Percentiles rank a stretch among this genome's conserved stretches.
phyloP scores from a whole-genome alignment of 2,797 vertebrate genomes.

The Morelia viridis region DNA sequence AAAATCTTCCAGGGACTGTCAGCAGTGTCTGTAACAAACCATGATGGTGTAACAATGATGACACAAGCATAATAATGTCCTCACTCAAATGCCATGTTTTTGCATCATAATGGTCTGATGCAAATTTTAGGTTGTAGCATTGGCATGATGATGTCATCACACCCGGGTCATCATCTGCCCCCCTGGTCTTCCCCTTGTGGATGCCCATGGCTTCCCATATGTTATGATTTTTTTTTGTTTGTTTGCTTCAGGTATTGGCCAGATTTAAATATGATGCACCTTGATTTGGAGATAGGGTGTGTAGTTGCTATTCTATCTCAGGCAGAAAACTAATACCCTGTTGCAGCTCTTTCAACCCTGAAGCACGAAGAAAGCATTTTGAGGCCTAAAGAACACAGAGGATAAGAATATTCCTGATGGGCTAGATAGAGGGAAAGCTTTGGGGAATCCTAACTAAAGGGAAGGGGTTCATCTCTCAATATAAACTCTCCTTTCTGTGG shows the following conservation, averaged over 20 bases:
- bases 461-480: not conserved
- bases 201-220: not conserved
- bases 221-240: not conserved
- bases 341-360: not conserved
- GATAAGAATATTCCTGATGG: not conserved
- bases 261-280: not conserved
- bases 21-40: not conserved
- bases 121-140: not conserved
- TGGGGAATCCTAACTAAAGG: conserved; percentile 9
- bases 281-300: too few relatives aligned
- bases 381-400: not conserved
- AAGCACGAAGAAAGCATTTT: not conserved
- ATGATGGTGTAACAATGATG: not conserved
- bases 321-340: not conserved
- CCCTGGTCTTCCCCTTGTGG: not conserved
- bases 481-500: not conserved
- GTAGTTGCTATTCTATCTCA: not conserved
- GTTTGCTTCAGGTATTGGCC: not conserved
- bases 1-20: not conserved
- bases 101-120: not conserved
- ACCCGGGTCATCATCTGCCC: not conserved
- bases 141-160: not conserved
- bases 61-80: not conserved
- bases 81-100: not conserved
- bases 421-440: conserved; percentile 21